Base-by-base conservation (phyloP, 2,797 vertebrate species). In the Spea hammondii region DNA sequence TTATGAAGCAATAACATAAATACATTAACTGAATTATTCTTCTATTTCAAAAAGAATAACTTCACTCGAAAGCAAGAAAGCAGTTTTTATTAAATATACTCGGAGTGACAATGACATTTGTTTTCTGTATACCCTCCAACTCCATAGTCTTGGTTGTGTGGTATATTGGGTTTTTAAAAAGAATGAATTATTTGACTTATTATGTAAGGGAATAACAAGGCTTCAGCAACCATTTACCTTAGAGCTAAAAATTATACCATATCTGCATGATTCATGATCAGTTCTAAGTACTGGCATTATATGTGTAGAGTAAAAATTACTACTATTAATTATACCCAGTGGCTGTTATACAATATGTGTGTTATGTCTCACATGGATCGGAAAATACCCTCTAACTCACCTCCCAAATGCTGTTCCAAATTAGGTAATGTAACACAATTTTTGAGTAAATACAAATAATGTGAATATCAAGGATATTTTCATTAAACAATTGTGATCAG, bases 31-130 rank as follows among this genome's bases (percentile, higher is more conserved):
- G 17, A 17, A 17, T 17, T 17, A 17, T 17, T 17, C 17, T 17
- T 17, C 17, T 17, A 17, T 17, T 17, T 17, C 17, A 17, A 17
- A 17, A 32, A 3, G 32, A 32, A 32, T 32, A 32, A 32, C 32
- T 32, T 32, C 32, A 32, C 32, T 1, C 32, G 2, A 32, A 32
- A 32, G 32, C 5, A 50, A 59, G 9, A 44, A 51, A 55, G 5
- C 17, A 73, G 49, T 73, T 68, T 51, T 53, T 59, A 53, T 50
- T 51, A 51, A 6, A 60, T 13, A 47, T 62, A n/a, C 17, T 50
- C 11, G 44, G 17, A 79, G 73, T 79, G 65, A 60, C 77, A 79
- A 55, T 74, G 4, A 46, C 57, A 45, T 69, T 74, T 13, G 50
- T 69, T 74, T n/a, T 60, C 32, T 51, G 45, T 59, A 50, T 57